phyloP scores from a whole-genome alignment of 2,113 vertebrate genomes.

The Scatophagus argus region DNA sequence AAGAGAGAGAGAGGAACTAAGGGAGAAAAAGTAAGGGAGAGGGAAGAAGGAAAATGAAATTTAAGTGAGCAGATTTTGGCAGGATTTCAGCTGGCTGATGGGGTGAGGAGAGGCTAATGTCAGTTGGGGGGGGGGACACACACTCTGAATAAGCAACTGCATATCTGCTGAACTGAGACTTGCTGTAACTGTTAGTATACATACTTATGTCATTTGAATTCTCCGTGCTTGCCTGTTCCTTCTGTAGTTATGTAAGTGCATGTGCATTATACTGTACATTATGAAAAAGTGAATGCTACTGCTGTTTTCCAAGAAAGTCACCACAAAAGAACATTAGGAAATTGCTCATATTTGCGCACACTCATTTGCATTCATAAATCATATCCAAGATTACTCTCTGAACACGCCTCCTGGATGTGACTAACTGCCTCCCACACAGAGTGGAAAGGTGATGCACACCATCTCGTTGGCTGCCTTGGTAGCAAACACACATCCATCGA shows the following conservation, averaged over 20 bases:
- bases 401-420: constrained; percentile 21
- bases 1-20: constrained; percentile 40
- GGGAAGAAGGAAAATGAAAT: constrained; percentile 56
- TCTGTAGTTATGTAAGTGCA: background rate
- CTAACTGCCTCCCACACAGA: constrained; percentile 20
- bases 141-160: constrained; percentile 38
- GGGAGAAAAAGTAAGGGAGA: constrained; percentile 42
- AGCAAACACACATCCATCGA: constrained; percentile 25
- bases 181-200: constrained; percentile 17
- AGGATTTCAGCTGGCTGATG: constrained; percentile 71
- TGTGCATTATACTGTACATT: background rate
- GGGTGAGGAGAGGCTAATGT: constrained; percentile 68
- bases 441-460: background rate
- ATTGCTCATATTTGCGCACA: constrained; percentile 1
- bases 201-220: constrained; percentile 11
- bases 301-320: background rate
- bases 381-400: background rate
- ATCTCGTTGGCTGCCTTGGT: background rate
- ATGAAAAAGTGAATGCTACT: background rate
- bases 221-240: background rate
- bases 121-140: constrained; percentile 55
- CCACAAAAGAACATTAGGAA: constrained; percentile 13
- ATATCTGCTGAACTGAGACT: constrained; percentile 45
- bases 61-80: constrained; percentile 72
- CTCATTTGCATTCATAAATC: constrained; percentile 43